phyloP scores from a whole-genome alignment of 2,113 vertebrate species.

The Lepus americanus region DNA sequence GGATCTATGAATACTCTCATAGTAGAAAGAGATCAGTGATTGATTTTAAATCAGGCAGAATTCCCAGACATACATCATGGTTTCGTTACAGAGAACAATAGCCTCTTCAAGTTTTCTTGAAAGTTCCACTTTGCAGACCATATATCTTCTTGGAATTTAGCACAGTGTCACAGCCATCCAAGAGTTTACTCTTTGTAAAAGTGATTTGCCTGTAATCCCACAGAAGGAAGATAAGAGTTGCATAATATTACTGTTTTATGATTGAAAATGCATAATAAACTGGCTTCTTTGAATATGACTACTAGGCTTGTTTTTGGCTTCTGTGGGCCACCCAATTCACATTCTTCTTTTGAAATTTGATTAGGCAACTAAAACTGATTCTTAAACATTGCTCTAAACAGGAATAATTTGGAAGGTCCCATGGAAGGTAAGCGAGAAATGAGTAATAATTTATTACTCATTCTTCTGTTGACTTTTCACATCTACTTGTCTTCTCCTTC shows the following conservation, averaged over 20 bases:
- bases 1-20: not conserved
- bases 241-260: not conserved
- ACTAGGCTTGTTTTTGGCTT: not conserved
- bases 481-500: not conserved
- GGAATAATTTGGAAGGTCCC: not conserved
- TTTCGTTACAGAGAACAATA: conserved; percentile 11
- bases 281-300: not conserved
- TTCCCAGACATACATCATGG: not conserved
- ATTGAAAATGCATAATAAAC: not conserved
- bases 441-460: not conserved
- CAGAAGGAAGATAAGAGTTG: not conserved
- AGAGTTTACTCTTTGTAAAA: conserved; percentile 36
- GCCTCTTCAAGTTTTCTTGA: not conserved
- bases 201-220: not conserved
- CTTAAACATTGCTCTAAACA: not conserved
- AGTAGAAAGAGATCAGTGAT: not conserved
- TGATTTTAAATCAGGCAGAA: conserved; percentile 32
- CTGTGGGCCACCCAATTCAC: not conserved
- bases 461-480: not conserved
- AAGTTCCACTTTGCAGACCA: not conserved
- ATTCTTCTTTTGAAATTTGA: not conserved
- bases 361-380: not conserved
- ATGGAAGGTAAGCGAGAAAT: not conserved
- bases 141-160: not conserved
- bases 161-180: not conserved